phyloP scores from a whole-genome alignment of 2,797 vertebrate genomes.

The Pristis pectinata region DNA sequence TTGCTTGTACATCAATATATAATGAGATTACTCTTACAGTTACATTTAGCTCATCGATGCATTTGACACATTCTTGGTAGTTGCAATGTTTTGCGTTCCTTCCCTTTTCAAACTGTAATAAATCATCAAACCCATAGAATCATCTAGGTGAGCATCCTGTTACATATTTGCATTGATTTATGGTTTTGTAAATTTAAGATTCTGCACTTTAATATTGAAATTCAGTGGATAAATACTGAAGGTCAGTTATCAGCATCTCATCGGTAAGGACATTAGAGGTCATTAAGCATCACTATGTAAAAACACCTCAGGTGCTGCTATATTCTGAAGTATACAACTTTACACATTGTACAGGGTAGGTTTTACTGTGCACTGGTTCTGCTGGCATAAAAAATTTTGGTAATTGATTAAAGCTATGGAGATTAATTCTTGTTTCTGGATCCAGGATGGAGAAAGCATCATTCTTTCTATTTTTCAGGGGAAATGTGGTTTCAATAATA shows the following conservation, averaged over 20 bases:
- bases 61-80: background rate
- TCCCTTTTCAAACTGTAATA: no score
- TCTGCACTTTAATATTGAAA: background rate
- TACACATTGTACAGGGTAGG: background rate
- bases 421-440: background rate
- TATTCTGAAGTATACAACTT: background rate
- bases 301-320: background rate
- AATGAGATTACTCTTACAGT: background rate
- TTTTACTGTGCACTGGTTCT: background rate
- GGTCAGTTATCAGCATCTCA: background rate
- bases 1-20: background rate
- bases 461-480: no score
- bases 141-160: background rate
- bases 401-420: background rate
- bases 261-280: background rate
- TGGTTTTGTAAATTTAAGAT: background rate
- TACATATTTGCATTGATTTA: background rate
- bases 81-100: background rate
- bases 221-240: background rate
- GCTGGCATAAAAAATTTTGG: background rate
- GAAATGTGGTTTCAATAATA: no score
- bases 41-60: background rate
- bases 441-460: background rate
- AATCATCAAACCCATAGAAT: background rate
- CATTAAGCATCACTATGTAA: background rate